Percentiles rank a stretch among this genome's conserved stretches.
These are phyloP conservation scores for Cosmopolites sordidus DNA, from an alignment of 2,888 invertebrate species.

Conservation along the genomic window DNA sequence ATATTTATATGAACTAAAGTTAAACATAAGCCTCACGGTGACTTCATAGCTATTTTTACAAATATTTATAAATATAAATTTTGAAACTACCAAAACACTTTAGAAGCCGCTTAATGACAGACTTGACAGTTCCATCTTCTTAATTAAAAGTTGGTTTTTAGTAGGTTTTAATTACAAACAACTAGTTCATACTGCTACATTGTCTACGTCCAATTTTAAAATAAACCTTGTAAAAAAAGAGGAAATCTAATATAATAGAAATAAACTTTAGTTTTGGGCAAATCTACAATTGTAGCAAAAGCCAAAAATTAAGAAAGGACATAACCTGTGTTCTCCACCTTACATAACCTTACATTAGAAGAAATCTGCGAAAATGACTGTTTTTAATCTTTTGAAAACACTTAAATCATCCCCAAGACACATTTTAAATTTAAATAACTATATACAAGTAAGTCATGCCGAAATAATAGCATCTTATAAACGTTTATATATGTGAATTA, in stretches of 20 bases:
- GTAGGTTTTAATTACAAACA: too few species aligned
- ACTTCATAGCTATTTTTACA: constrained; percentile 11
- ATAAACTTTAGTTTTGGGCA: too few species aligned
- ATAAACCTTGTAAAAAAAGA: neutral
- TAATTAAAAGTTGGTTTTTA: neutral
- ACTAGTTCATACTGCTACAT: neutral
- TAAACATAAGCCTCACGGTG: neutral
- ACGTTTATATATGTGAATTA: neutral
- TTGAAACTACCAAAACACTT: constrained; percentile 5
- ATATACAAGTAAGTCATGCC: constrained; percentile 5
- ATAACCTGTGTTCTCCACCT: neutral
- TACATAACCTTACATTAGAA: neutral
- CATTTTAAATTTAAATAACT: neutral
- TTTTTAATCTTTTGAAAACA: constrained; percentile 5
- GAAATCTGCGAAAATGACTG: constrained; percentile 3
- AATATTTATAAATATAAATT: constrained; percentile 8
- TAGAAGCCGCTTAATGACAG: constrained; percentile 1
- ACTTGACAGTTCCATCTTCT: constrained; percentile 3
- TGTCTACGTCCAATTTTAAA: neutral
- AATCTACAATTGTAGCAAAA: too few species aligned
- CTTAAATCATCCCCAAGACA: constrained; percentile 3
- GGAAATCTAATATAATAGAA: neutral
- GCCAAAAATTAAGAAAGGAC: too few species aligned
- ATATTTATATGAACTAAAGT: neutral
- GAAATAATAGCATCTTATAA: neutral